Base-by-base conservation (phyloP, 35 echinoderm and acorn worm genomes). In the Patiria miniata region DNA sequence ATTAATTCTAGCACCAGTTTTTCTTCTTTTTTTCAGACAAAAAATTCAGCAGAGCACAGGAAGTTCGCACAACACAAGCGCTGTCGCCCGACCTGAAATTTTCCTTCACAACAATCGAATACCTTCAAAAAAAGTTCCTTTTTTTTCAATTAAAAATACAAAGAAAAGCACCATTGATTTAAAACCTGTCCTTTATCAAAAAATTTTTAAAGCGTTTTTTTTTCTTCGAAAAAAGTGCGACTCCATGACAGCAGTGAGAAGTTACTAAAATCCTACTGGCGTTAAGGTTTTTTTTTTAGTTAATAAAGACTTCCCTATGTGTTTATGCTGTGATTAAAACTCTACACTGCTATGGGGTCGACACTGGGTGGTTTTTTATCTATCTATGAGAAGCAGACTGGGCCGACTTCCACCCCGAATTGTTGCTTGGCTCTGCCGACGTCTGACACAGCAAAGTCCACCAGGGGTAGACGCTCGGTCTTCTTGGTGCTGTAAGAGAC, bases 381-480 rank as follows among this genome's bases (percentile, higher is more conserved):
- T 14, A 53, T 58, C 78, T 90, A 90, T 78, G 88, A 90, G 81
- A 84, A 90, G 69, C 88, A 90, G 17, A 90, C 88, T 32, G 88
- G 59, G 52, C 88, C 88, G 51, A 90, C 83, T 51, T 84, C 81
- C 68, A 90, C 33, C 17, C 81, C 88, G 50, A 90, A 90, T 85
- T 90, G 44, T 90, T 90, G 88, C n/a, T 78, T 51, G 22, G 58
- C 42, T 33, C 52, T 47, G 37, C 88, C 88, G 21, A 90, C 76
- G 23, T 84, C 88, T 38, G 36, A 39, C 29, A 73, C 56, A 77
- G 88, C 88, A 83, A 90, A 59, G 83, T 90, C 69, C 19, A 90
- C 81, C 29, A 90, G 29, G 60, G 88, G 88, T 57, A 90, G 68
- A 77, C 88, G 88, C 5, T 59, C 83, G 36, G 60, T 90, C 61